Evolutionary conservation across 2,113 vertebrate genomes (phyloP), one percentile per base, ranked within the genome.

Genomic region (Brienomyrus longianalis): DNA sequence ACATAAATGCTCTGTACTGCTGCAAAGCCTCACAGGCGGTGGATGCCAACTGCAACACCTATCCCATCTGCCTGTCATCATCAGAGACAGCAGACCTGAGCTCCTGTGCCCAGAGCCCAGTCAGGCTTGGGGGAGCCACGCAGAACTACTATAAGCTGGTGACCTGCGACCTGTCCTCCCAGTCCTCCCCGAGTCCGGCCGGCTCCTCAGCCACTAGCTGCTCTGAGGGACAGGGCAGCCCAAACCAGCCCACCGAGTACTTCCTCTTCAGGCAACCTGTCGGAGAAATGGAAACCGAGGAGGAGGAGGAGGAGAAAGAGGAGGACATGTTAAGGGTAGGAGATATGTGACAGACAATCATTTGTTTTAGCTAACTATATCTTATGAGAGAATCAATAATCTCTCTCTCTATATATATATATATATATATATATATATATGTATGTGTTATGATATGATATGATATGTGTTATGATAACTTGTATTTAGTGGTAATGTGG

Each of bases 141-240:
- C 98, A 99, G 93, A 99, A 99, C 95, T 99, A 99, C 91, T 99
- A 99, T 87, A 99, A 99, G 90, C 95, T 99, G 93, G 98, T 99
- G 88, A 99, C 98, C 0, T 99, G 98, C 66, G 98, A 99, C 94
- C 94, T 99, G 88, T 99, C 98, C 23, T 98, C 98, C 56, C 98
- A 99, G 90, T 99, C 98, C 0, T 98, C 98, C 0, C 98, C 98
- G 1, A 99, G 98, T 92, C 98, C 98, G 0, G 97, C 94, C 0
- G 97, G 97, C 80, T 99, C 98, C 15, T 98, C 98, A 0, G 96
- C 97, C 92, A 97, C 98, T 90, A 99, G 98, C 94, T 98, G 98
- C 94, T 99, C 98, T 0, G 97, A 98, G 66, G 98, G 99, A 88
- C 97, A 96, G 93, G 96, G 95, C 51, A 99, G 97, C 93, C 97